These are phyloP conservation scores for Antigone vipio DNA, from an alignment of 2,113 vertebrate genomes.

Conservation along the genomic window DNA sequence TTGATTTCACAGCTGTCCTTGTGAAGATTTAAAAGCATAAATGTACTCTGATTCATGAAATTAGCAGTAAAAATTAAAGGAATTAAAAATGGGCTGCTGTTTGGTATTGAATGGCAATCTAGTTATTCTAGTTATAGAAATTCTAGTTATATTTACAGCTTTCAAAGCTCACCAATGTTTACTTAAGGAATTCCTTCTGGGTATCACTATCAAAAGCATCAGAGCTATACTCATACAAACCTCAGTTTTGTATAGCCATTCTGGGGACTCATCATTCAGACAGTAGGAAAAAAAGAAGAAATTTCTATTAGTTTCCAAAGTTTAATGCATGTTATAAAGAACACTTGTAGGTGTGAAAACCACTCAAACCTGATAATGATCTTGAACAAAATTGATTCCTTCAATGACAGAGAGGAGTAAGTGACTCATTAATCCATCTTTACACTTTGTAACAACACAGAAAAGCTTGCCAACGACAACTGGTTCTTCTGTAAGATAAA, in stretches of 20 bases:
- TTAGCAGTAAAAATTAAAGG: background rate
- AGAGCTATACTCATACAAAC: background rate
- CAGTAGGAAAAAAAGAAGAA: background rate
- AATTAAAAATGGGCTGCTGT: background rate
- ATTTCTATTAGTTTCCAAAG: background rate
- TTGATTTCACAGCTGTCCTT: background rate
- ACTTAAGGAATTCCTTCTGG: background rate
- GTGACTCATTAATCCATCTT: background rate
- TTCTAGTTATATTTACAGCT: background rate
- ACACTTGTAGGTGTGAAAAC: background rate
- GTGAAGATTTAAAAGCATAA: background rate
- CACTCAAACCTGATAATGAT: constrained; percentile 65
- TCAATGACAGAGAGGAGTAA: constrained; percentile 27
- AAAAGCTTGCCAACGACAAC: background rate
- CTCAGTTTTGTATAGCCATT: background rate
- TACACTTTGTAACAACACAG: constrained; percentile 39
- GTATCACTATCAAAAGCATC: background rate
- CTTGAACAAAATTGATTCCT: background rate
- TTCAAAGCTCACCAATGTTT: background rate
- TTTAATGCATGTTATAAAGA: background rate
- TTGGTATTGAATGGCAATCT: background rate
- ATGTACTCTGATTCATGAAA: background rate
- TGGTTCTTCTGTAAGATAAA: constrained; percentile 54
- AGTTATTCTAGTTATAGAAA: background rate
- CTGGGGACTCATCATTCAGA: background rate